These are phyloP conservation scores for Chironomus tepperi DNA, from an alignment of 1,140 invertebrate genomes.

Conservation along the genomic window DNA sequence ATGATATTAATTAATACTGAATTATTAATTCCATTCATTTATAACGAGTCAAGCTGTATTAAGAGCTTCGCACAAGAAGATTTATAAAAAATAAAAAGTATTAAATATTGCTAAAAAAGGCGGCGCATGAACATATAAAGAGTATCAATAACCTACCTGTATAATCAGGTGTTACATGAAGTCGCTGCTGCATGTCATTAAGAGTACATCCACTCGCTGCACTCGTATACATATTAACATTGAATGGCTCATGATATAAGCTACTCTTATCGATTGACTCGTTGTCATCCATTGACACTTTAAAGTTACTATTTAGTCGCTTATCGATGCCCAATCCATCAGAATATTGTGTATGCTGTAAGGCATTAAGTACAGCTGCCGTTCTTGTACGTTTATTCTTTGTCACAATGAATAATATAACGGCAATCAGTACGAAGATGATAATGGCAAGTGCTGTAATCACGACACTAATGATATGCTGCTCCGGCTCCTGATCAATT, in stretches of 20 bases:
- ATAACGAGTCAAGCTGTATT: no score
- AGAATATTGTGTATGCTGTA: constrained; percentile 40
- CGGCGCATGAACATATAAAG: constrained; percentile 18
- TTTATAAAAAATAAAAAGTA: no score
- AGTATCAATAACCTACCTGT: constrained; percentile 37
- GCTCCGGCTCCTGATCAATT: constrained; percentile 46
- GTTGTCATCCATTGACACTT: constrained; percentile 44
- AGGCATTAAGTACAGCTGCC: constrained; percentile 40
- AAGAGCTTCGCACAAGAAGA: no score
- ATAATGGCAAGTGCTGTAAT: constrained; percentile 67
- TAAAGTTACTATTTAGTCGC: constrained; percentile 42
- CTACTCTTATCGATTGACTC: constrained; percentile 43
- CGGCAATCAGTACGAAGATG: constrained; percentile 56
- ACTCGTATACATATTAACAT: constrained; percentile 42
- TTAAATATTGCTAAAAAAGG: not conserved
- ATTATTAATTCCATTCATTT: no score
- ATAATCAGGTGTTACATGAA: constrained; percentile 42
- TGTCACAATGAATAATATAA: constrained; percentile 62
- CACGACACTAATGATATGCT: constrained; percentile 59
- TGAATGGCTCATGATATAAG: constrained; percentile 44
- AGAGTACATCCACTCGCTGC: constrained; percentile 39
- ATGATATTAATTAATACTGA: constrained; percentile 6
- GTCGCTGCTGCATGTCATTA: constrained; percentile 40
- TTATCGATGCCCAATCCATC: constrained; percentile 41
- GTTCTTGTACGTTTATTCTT: constrained; percentile 55